These are phyloP conservation scores for Pseudopleuronectes americanus DNA, from an alignment of 2,797 vertebrate species.

Conservation along the genomic window DNA sequence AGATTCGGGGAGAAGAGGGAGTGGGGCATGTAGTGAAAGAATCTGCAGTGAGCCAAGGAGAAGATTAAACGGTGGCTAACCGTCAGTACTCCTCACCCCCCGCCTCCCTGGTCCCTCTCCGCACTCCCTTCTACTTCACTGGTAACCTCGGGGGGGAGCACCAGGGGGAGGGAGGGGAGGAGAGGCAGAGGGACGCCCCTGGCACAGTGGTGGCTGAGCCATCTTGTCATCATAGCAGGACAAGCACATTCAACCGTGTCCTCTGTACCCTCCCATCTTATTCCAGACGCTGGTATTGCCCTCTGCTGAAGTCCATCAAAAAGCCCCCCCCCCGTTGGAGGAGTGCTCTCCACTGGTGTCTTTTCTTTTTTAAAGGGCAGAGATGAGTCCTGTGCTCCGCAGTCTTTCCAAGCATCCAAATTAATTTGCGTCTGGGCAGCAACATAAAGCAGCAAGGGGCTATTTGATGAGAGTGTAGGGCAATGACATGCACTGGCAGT, in stretches of 20 bases:
- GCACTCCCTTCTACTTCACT: slow-evolving; percentile 65
- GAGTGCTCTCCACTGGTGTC: slow-evolving; percentile 77
- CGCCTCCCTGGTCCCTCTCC: slow-evolving; percentile 21
- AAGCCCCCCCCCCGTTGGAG: slow-evolving; percentile 60
- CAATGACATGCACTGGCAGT: slow-evolving; percentile 81
- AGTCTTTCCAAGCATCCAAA: slow-evolving; percentile 81
- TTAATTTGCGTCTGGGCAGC: slow-evolving; percentile 83
- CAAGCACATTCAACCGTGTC: slow-evolving; percentile 84
- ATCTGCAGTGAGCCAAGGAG: slow-evolving; percentile 79
- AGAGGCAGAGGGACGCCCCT: slow-evolving; percentile 54
- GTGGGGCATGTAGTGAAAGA: slow-evolving; percentile 77
- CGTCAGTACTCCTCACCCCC: slow-evolving; percentile 44
- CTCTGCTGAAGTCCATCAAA: slow-evolving; percentile 70
- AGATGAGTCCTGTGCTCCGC: slow-evolving; percentile 74
- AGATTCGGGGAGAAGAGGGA: slow-evolving; percentile 74
- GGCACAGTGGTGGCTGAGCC: slow-evolving; percentile 79
- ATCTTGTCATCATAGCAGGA: slow-evolving; percentile 86
- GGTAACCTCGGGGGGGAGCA: slow-evolving; percentile 64
- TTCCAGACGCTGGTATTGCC: slow-evolving; percentile 76
- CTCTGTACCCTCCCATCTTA: slow-evolving; percentile 81
- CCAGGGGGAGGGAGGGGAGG: slow-evolving; percentile 47
- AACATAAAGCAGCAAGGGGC: slow-evolving; percentile 73
- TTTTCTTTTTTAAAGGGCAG: slow-evolving; percentile 79
- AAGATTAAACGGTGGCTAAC: slow-evolving; percentile 80
- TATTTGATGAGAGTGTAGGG: slow-evolving; percentile 79